phyloP scores from a whole-genome alignment of 1,140 invertebrate genomes.

The Dolichoris vasculosae region DNA sequence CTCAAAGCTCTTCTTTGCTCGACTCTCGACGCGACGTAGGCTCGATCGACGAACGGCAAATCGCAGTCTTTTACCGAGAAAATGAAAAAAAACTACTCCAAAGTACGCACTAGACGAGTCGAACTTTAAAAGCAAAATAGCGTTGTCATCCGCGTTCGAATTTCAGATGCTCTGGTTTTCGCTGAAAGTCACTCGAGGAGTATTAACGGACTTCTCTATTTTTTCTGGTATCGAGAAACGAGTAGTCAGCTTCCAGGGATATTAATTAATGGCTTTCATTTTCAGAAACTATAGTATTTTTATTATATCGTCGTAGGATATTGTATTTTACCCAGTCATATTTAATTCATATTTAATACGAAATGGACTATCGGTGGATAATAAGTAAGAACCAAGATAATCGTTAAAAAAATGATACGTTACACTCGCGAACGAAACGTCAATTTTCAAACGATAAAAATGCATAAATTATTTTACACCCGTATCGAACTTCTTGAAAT shows the following conservation, averaged over 20 bases:
- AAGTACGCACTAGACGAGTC: conserved; percentile 42
- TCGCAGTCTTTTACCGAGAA: conserved; percentile 49
- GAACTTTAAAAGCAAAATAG: conserved; percentile 53
- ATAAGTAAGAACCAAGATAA: too few relatives aligned
- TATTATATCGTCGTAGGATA: neutral
- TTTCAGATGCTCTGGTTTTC: conserved; percentile 47
- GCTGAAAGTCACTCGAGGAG: conserved; percentile 46
- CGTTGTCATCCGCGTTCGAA: conserved; percentile 51
- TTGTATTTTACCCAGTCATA: neutral
- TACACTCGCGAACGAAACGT: too few relatives aligned
- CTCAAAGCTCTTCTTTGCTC: conserved; percentile 64
- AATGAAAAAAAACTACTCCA: conserved; percentile 31
- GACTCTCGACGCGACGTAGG: conserved; percentile 43
- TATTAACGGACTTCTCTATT: conserved; percentile 39
- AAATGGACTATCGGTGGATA: neutral
- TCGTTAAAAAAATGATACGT: too few relatives aligned
- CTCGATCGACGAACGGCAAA: conserved; percentile 32
- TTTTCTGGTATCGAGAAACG: conserved; percentile 33
- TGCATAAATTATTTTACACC: too few relatives aligned
- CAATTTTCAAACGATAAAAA: too few relatives aligned
- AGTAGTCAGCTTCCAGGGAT: neutral
- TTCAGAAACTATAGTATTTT: neutral
- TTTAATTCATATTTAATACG: neutral
- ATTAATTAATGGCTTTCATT: conserved; percentile 14
- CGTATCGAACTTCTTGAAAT: too few relatives aligned